These are phyloP conservation scores for Corythornis cristatus DNA, from an alignment of 2,113 vertebrate genomes.

Conservation along the genomic window DNA sequence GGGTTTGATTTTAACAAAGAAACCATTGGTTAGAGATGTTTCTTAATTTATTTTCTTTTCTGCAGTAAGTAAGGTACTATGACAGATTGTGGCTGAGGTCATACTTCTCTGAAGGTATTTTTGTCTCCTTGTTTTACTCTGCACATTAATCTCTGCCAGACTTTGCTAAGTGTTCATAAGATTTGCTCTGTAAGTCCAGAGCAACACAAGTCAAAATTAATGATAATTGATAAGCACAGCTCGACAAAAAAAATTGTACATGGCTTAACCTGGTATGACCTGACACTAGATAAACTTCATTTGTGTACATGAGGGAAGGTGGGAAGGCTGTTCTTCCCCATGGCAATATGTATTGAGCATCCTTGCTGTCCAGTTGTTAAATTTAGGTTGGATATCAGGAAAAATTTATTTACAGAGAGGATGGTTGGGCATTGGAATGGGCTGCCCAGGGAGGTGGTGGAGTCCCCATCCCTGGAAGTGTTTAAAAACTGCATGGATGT, in stretches of 20 bases:
- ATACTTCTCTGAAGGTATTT: neutral
- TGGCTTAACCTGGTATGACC: neutral
- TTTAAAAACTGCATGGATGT: too few relatives aligned
- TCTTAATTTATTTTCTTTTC: neutral
- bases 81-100: neutral
- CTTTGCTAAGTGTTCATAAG: neutral
- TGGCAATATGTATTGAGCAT: accelerated
- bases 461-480: too few relatives aligned
- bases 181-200: neutral
- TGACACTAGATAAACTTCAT: neutral
- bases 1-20: neutral
- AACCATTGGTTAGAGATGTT: neutral
- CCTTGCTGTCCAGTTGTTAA: neutral
- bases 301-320: neutral
- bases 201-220: neutral
- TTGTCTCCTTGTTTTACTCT: neutral
- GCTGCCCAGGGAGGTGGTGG: too few relatives aligned
- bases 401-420: too few relatives aligned
- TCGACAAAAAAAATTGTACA: neutral
- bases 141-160: neutral
- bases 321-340: neutral
- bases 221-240: neutral
- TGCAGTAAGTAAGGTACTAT: neutral
- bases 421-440: too few relatives aligned
- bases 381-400: too few relatives aligned